Evolutionary conservation across 2,113 vertebrate genomes (phyloP), one percentile per base, ranked within the genome.

Genomic region (Leucosticte australis): DNA sequence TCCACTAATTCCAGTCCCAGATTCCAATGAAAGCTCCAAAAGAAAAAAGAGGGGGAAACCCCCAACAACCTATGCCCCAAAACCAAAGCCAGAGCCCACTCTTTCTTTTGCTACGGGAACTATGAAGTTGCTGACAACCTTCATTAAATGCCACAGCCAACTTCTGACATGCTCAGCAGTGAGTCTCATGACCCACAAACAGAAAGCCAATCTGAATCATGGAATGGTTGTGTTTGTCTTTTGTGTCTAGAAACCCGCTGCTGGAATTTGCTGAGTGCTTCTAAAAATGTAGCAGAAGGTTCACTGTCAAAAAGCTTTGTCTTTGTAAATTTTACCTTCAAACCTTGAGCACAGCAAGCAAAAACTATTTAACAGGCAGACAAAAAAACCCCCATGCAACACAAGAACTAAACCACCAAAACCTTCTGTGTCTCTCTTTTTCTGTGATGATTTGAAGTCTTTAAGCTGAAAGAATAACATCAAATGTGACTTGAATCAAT

Each of bases 251-350:
- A 87, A 95, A 82, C 44, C 47, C 0, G 0, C 64, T 87, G 46
- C 82, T 95, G 78, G 92, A 96, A 92, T 96, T 63, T 95, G 92
- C 42, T 95, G 70, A 97, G 79, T 94, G 80, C 62, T 81, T 94
- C 76, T 90, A 83, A 96, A 97, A 97, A 86, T 65, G 35, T 16
- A 91, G 69, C 65, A 92, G 88, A 95, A 90, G 35, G 64, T 92
- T 75, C 55, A 76, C 83, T 85, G 60, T 56, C 80, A 87, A 60
- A 90, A 88, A 59, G n/a, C 47, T 90, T 80, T 83, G 64, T 83
- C 73, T 94, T 88, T 93, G 42, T 84, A 82, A 86, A 53, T 75
- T 74, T 91, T 95, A 77, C 73, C 60, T 96, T 95, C 37, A 83
- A 83, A 92, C 53, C 91, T 94, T 92, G 56, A 90, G 52, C 59